Conservation (phyloP, 2,797 vertebrate genomes). For the Galagoides demidoff region DNA sequence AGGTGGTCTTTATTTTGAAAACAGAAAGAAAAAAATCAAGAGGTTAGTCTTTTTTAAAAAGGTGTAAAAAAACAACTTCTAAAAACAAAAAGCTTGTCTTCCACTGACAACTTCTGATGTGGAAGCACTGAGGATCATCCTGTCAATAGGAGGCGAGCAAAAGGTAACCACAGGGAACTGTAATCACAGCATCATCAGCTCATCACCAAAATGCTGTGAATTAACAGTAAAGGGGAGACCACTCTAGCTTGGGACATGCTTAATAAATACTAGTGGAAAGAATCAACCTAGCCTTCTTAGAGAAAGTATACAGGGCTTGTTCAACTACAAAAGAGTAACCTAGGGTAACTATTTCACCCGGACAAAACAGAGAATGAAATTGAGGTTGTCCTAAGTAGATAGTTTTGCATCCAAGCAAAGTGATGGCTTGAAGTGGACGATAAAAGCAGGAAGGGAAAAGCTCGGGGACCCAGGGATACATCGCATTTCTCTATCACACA, state of each 20-base stretch:
- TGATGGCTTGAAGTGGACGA: background rate
- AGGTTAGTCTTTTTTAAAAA: background rate
- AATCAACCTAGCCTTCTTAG: background rate
- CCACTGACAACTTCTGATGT: background rate
- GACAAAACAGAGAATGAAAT: background rate
- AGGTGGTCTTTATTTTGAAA: constrained; percentile 6
- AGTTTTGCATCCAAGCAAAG: background rate
- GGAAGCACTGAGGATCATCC: background rate
- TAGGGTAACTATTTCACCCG: background rate
- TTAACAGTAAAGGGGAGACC: background rate
- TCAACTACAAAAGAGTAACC: background rate
- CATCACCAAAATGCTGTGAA: background rate
- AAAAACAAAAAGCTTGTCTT: background rate
- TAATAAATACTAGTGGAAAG: background rate
- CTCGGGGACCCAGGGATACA: background rate
- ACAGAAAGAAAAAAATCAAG: background rate
- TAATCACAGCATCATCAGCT: background rate
- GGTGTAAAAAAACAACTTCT: background rate
- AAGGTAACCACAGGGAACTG: background rate
- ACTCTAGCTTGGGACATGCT: background rate
- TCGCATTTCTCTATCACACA: background rate
- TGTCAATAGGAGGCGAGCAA: background rate
- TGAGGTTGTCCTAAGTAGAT: background rate
- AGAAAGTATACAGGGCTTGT: background rate
- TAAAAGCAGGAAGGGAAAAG: background rate